phyloP scores from a whole-genome alignment of 1,140 invertebrate genomes.

The Brachionus sp. region DNA sequence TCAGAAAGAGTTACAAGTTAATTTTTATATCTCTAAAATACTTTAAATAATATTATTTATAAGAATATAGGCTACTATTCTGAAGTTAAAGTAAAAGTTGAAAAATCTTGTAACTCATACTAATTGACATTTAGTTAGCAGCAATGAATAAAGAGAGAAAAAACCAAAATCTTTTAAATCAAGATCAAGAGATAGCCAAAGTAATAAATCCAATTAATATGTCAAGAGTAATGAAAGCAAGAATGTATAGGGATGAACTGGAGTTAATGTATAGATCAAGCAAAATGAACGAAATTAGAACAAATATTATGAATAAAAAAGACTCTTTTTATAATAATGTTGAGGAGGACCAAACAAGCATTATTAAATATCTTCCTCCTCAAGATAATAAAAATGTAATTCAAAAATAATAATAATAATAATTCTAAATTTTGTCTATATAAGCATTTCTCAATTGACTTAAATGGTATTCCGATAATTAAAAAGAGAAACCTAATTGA shows the following conservation, averaged over 20 bases:
- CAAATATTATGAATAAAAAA: not conserved
- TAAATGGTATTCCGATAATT: not conserved
- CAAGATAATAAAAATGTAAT: not conserved
- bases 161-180: not conserved
- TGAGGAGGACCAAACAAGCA: not conserved
- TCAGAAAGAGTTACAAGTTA: constrained; percentile 10
- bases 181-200: constrained; percentile 22
- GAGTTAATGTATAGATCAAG: constrained; percentile 28
- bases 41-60: constrained; percentile 15
- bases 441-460: not conserved
- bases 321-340: not conserved
- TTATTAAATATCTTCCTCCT: not conserved
- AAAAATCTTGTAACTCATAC: not conserved
- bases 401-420: not conserved
- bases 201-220: not conserved
- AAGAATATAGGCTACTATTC: not conserved
- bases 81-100: constrained; percentile 2
- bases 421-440: too few relatives aligned
- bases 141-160: not conserved
- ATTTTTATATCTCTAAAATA: not conserved
- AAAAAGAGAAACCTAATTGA: not conserved
- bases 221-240: not conserved
- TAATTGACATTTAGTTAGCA: not conserved
- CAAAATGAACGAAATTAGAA: constrained; percentile 25
- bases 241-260: not conserved